A percentile compares a stretch with the other conserved stretches of the same genome.
phyloP scores from a whole-genome alignment of 2,797 vertebrate genomes.

The Paramormyrops hopkinsi region DNA sequence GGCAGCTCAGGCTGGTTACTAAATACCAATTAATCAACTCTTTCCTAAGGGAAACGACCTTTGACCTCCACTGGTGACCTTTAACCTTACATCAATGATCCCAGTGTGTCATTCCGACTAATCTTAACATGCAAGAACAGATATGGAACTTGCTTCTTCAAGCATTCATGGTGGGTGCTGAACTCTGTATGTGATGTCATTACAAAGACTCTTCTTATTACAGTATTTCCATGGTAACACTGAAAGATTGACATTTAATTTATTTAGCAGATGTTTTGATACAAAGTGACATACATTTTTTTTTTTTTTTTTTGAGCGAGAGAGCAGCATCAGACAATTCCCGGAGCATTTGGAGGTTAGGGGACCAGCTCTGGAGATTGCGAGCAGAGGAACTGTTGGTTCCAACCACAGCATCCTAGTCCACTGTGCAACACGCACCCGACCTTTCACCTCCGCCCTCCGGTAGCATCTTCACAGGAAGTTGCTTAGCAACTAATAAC shows the following conservation, averaged over 20 bases:
- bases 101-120: not conserved
- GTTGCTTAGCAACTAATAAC: not conserved
- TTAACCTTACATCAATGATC: not conserved
- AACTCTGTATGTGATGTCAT: not conserved
- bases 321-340: not conserved
- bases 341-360: not conserved
- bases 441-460: not conserved
- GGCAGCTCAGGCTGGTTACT: not conserved
- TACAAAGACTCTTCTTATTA: not conserved
- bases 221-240: not conserved
- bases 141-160: not conserved
- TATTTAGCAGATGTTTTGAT: slow-evolving; percentile 2
- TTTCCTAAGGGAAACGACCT: not conserved
- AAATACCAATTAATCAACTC: not conserved
- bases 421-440: not conserved
- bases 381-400: too few relatives aligned
- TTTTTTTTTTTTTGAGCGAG: not conserved
- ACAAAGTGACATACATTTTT: not conserved
- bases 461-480: not conserved
- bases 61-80: not conserved
- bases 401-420: not conserved
- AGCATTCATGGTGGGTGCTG: not conserved
- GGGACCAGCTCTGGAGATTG: not conserved
- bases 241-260: not conserved
- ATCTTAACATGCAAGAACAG: not conserved